These are phyloP conservation scores for Anodontia alba DNA, from an alignment of 2,888 invertebrate genomes.

Conservation along the genomic window DNA sequence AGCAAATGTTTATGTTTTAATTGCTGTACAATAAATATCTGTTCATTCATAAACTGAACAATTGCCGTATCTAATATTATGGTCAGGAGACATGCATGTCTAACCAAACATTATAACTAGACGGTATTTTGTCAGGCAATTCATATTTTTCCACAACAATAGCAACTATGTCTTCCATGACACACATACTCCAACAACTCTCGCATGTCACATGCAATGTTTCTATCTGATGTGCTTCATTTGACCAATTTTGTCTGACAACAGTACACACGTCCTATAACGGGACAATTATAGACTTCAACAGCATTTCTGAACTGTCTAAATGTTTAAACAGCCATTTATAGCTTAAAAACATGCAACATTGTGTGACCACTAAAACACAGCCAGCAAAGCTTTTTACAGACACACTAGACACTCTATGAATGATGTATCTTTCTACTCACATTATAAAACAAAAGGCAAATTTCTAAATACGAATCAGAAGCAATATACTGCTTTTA, in stretches of 20 bases:
- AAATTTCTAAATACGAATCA: too few relatives aligned
- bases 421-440: too few relatives aligned
- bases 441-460: too few relatives aligned
- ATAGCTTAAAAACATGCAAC: slow-evolving; percentile 9
- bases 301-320: neutral
- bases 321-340: slow-evolving; percentile 4
- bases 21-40: neutral
- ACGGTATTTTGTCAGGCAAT: slow-evolving; percentile 8
- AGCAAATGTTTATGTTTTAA: neutral
- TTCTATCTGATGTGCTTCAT: slow-evolving; percentile 16
- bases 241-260: slow-evolving; percentile 3
- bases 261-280: neutral
- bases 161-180: neutral
- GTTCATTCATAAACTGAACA: slow-evolving; percentile 12
- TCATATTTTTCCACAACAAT: neutral
- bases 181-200: slow-evolving; percentile 6
- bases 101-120: neutral
- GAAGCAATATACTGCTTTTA: too few relatives aligned
- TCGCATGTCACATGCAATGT: slow-evolving; percentile 58
- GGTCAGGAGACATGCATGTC: neutral
- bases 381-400: neutral
- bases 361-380: neutral
- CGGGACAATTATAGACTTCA: slow-evolving; percentile 12
- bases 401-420: neutral
- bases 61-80: neutral